Evolutionary conservation across 2,888 invertebrate genomes (phyloP), one percentile per base, ranked within the genome.

Genomic region (Lithodes maja): DNA sequence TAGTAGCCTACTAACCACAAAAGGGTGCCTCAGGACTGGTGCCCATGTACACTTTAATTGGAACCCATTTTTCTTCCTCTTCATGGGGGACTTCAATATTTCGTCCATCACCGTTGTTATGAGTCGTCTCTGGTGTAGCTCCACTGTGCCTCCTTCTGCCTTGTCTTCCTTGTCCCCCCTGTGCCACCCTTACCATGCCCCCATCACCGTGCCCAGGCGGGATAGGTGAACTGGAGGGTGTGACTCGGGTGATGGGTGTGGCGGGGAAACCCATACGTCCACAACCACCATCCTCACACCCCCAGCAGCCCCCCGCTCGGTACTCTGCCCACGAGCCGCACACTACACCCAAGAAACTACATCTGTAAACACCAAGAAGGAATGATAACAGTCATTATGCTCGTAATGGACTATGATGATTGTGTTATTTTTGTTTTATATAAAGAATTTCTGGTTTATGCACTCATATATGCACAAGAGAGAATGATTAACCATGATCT

Each of bases 301-400:
- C 87, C 89, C 89, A 91, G 75, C 91, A 91, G 53, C 2, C 50
- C 50, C 91, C 91, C 1, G n/a, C n/a, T n/a, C 78, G 50, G 78
- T 79, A 91, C 53, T 79, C 74, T 54, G 87, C 88, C 91, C 91
- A 90, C 12, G 90, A 88, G 1, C 54, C 33, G n/a, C 91, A 91
- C 17, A 15, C 81, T 1, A 86, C 86, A 5, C 90, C 90, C 9
- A 86, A 2, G 77, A 86, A 90, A 2, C 69, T 69, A 54, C 90
- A 90, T 53, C 90, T 90, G 85, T 7, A 33, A 33, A 33, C 33
- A 33, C 33, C 33, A 33, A 33, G 33, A 33, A 33, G 33, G 33
- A 33, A 33, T 33, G 33, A 33, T 33, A 33, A 33, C 33, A 33
- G 33, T 33, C 33, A 33, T 33, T 33, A 33, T 33, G 33, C 33